Base-by-base conservation (phyloP, 2,888 invertebrate species). In the Mesochorus sp. region DNA sequence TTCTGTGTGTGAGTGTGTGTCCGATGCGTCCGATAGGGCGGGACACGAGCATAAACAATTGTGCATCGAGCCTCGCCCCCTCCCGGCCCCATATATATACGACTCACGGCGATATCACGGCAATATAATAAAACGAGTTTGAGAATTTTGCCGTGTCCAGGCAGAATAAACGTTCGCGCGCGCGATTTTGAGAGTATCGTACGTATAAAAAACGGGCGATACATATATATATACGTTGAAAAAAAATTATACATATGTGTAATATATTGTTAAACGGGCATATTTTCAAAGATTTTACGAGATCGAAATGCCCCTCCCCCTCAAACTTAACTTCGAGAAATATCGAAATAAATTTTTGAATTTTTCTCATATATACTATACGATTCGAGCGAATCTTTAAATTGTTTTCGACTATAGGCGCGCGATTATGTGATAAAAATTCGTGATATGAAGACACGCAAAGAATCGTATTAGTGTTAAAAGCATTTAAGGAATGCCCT, bases 1-100 rank as follows among this genome's bases (percentile, higher is more conserved):
- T 76, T 44, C 68, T 79, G 8, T 5, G 34, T 42, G 83, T n/a
- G n/a, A n/a, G n/a, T 77, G 83, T 83, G 85, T 82, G 81, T 84
- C 83, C 88, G 90, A 89, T 89, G 87, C 86, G 86, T 87, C 85
- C 86, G 88, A 90, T 89, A 88, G 90, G 89, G 89, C 88, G 90
- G 88, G 88, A 89, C 89, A 86, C 85, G 88, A 74, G 87, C 89
- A 90, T 90, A 90, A 90, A 90, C 90, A 89, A 90, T 90, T 89
- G 89, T 84, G 85, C 76, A 74, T 83, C 84, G 85, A 85, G 88
- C 89, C 90, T 90, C 90, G 90, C 90, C 90, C 88, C 89, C 87
- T 86, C 80, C 85, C 87, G 86, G 86, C 86, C 84, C 83, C n/a
- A n/a, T n/a, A n/a, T 83, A 81, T 82, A 80, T 83, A 85, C 83